A percentile compares a stretch with the other conserved stretches of the same genome.
Conservation (phyloP, 2,797 vertebrate species). For the Arremon brunneinucha region DNA sequence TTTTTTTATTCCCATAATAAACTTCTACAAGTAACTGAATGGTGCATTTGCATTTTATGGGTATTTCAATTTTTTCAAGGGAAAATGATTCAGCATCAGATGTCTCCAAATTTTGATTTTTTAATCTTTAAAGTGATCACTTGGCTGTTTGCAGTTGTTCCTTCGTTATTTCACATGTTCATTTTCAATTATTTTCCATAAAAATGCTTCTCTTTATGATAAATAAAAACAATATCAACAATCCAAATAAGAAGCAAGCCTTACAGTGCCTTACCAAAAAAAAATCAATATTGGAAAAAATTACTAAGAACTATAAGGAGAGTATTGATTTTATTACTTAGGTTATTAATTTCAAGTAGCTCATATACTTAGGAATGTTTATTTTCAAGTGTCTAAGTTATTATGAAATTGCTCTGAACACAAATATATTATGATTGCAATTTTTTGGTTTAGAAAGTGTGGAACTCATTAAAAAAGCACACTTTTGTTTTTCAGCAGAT, state of each 20-base stretch:
- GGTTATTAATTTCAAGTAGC: neutral
- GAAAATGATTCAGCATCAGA: neutral
- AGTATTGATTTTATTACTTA: neutral
- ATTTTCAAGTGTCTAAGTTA: neutral
- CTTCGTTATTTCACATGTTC: neutral
- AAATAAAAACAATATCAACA: neutral
- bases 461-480: neutral
- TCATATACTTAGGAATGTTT: neutral
- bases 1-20: neutral
- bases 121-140: neutral
- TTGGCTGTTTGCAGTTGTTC: neutral
- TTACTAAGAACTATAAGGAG: neutral
- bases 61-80: neutral
- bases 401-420: neutral
- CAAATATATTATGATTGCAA: neutral
- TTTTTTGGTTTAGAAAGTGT: neutral
- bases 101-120: neutral
- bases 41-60: neutral
- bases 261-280: neutral
- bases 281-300: neutral
- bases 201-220: neutral
- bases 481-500: neutral
- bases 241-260: neutral
- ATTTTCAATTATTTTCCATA: neutral
- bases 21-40: neutral